Percentiles rank a stretch among this genome's conserved stretches.
phyloP scores from a whole-genome alignment of 2,888 invertebrate species.

The Lasioglossum malachurum region DNA sequence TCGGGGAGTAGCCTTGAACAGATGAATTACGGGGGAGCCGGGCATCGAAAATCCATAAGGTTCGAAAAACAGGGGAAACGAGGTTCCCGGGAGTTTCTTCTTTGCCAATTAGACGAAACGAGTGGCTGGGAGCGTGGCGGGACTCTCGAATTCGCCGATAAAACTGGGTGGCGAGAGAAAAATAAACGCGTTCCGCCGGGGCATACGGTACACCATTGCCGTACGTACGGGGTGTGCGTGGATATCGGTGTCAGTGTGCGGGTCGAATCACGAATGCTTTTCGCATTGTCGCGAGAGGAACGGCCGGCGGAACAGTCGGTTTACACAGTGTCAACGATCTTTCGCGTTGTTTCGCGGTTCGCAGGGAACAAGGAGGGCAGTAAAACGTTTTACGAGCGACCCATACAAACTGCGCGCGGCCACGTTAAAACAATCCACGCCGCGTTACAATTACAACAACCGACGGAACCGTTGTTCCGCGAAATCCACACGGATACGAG shows the following conservation, averaged over 20 bases:
- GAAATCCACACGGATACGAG: slow-evolving; percentile 45
- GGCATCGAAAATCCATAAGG: slow-evolving; percentile 8
- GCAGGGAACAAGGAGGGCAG: slow-evolving; percentile 56
- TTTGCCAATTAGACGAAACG: slow-evolving; percentile 16
- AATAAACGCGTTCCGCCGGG: background rate
- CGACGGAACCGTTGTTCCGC: slow-evolving; percentile 43
- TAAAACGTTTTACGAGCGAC: slow-evolving; percentile 70
- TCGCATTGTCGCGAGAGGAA: slow-evolving; percentile 18
- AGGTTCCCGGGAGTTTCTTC: background rate
- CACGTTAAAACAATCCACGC: slow-evolving; percentile 61
- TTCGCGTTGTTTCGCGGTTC: slow-evolving; percentile 56
- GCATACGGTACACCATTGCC: background rate
- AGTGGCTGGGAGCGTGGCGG: background rate
- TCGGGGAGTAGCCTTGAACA: background rate
- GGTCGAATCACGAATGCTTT: background rate
- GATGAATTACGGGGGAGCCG: background rate
- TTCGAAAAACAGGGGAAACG: background rate
- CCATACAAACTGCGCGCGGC: slow-evolving; percentile 49
- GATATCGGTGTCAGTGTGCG: background rate
- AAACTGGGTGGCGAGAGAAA: background rate
- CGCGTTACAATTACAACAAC: slow-evolving; percentile 56
- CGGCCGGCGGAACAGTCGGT: slow-evolving; percentile 36
- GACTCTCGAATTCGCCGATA: slow-evolving; percentile 10
- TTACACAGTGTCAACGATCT: slow-evolving; percentile 63
- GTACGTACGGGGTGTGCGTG: background rate